Conservation (phyloP, 2,888 invertebrate species). For the Calliphora vomitoria region DNA sequence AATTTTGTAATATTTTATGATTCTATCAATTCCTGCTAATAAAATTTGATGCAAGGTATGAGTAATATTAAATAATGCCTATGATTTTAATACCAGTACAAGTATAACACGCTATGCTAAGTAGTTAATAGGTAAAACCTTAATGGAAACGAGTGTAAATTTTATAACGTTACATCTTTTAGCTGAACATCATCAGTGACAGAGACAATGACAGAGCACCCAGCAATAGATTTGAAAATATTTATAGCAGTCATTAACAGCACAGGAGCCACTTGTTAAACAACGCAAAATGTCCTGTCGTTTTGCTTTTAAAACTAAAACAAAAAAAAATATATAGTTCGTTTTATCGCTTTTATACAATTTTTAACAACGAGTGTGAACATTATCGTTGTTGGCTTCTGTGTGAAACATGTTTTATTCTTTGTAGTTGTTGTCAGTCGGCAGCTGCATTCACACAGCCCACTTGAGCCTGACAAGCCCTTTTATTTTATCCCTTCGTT, state of each 20-base stretch:
- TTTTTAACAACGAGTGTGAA: constrained; percentile 9
- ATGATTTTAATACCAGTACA: background rate
- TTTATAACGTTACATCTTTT: constrained; percentile 26
- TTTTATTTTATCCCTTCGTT: background rate
- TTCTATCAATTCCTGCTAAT: background rate
- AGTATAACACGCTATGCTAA: background rate
- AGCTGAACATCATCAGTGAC: background rate
- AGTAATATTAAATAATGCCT: background rate
- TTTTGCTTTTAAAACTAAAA: background rate
- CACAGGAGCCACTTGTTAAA: constrained; percentile 43
- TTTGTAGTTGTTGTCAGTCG: background rate
- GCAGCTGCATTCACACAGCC: constrained; percentile 29
- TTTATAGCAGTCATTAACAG: constrained; percentile 54
- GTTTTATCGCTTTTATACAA: constrained; percentile 23
- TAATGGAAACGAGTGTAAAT: constrained; percentile 25
- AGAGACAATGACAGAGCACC: background rate
- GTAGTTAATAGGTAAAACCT: background rate
- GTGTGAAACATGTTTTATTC: background rate
- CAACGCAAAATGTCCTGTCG: constrained; percentile 29
- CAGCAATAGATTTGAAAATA: constrained; percentile 40
- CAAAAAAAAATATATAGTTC: background rate
- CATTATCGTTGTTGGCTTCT: background rate
- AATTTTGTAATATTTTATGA: background rate
- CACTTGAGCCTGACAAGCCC: constrained; percentile 50
- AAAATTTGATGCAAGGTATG: background rate